Evolutionary conservation across 2,797 vertebrate species (phyloP), one percentile per base, ranked within the genome.

Genomic region (Phyllotis vaccarum): DNA sequence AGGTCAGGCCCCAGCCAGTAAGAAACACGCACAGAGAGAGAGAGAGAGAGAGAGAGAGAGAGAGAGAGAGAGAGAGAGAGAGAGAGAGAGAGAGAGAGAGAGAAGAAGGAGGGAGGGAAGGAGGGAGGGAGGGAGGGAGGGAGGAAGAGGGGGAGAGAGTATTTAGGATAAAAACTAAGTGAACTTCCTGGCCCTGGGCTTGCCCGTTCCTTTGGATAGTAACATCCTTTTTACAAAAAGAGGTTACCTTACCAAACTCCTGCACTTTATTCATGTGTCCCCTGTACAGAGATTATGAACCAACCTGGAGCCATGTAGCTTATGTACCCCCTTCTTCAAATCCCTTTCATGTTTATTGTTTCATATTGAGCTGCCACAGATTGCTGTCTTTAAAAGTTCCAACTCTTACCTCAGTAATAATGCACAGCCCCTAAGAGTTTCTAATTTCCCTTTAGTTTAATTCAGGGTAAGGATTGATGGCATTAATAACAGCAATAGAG

Each of bases 401-500:
- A 43, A 81, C 21, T 66, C 62, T 74, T 52, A 31, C 68, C 78
- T 83, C 82, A 60, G 2, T 83, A 88, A 94, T 72, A 58, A 60
- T 40, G 80, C 56, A 34, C 27, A 31, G 62, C 70, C n/a, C 86
- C 46, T 60, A 56, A 49, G 81, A 94, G 24, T 19, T 68, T 91
- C 5, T 88, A 52, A 74, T 91, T 91, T 93, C 70, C n/a, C 94
- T 64, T 43, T 72, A 87, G 60, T 96, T 89, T 75, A 85, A 76
- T 91, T 80, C 43, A 24, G 64, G 31, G 72, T 60, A 52, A 88
- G 21, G 72, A 75, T 62, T 54, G 82, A 74, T 72, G 68, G 34
- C 66, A 62, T 79, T 74, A 83, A 76, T 86, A 92, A 83, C 31
- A 80, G 72, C 56, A n/a, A 4, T 34, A 54, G 34, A 24, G 37